Conservation (phyloP, 1,140 invertebrate genomes). For the Lineus longissimus region DNA sequence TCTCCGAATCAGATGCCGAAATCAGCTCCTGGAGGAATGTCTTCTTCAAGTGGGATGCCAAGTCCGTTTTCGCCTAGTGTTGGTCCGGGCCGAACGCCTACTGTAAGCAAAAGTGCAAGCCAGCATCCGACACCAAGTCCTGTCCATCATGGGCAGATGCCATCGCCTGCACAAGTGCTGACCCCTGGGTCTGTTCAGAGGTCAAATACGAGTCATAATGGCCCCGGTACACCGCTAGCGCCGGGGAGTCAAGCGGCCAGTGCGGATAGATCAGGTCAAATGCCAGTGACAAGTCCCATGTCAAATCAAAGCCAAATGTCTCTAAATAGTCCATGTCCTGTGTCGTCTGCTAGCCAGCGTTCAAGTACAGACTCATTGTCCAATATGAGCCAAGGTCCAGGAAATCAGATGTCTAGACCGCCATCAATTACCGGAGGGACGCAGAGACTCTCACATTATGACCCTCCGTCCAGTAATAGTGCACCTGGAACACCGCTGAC, state of each 20-base stretch:
- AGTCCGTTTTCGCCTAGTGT: not conserved
- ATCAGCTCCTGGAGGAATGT: too few species aligned
- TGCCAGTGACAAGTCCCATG: not conserved
- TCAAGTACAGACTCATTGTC: not conserved
- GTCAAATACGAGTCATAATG: not conserved
- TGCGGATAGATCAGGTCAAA: not conserved
- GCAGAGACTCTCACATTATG: conserved; percentile 41
- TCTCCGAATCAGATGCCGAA: too few species aligned
- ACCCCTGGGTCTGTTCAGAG: not conserved
- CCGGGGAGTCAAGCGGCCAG: not conserved
- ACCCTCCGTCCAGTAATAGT: conserved; percentile 31
- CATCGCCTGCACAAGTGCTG: conserved; percentile 21
- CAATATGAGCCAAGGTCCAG: not conserved
- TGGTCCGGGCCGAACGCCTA: too few species aligned
- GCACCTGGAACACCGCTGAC: conserved; percentile 26
- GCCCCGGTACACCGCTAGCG: not conserved
- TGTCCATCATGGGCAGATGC: not conserved
- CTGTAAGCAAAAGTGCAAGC: not conserved
- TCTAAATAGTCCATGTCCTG: not conserved
- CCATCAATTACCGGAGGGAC: not conserved
- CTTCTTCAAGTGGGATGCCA: not conserved
- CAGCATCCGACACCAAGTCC: conserved; percentile 4
- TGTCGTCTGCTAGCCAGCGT: not conserved
- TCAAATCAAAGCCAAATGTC: conserved; percentile 3
- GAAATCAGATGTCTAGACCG: not conserved